Evolutionary conservation across 2,113 vertebrate genomes (phyloP).

Genomic region (Labeo rohita): DNA sequence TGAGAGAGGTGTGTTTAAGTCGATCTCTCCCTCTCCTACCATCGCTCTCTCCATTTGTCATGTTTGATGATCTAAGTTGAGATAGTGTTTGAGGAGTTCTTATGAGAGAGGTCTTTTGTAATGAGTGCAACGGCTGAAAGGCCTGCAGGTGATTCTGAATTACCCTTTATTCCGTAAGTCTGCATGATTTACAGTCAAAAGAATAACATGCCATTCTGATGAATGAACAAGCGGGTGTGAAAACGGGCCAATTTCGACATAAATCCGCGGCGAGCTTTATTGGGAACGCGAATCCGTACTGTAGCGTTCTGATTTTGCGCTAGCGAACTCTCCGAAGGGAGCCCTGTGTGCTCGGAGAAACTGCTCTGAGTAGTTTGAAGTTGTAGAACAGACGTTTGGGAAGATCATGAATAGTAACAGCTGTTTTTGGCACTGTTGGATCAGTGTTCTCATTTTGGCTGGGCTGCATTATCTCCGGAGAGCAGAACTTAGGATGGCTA

Average conservation of each 20-base stretch:
- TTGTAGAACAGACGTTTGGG: conserved; percentile 60
- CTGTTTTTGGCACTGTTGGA: conserved; percentile 60
- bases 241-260: conserved; percentile 12
- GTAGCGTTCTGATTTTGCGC: not conserved
- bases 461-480: conserved; percentile 71
- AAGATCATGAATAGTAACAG: conserved; percentile 66
- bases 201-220: conserved; percentile 39
- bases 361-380: conserved; percentile 41
- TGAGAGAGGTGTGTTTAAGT: conserved; percentile 48
- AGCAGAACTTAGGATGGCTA: conserved; percentile 71
- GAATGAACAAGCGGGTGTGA: conserved; percentile 19
- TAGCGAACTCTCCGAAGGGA: not conserved
- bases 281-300: not conserved
- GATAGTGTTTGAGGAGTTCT: conserved; percentile 32
- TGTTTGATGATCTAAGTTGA: conserved; percentile 38
- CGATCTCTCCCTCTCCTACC: not conserved
- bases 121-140: conserved; percentile 21
- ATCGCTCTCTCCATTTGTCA: conserved; percentile 22
- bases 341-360: not conserved
- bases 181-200: conserved; percentile 38
- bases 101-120: conserved; percentile 43
- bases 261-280: not conserved
- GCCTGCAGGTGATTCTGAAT: conserved; percentile 42
- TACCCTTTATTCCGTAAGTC: conserved; percentile 27
- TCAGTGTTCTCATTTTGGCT: conserved; percentile 57